These are phyloP conservation scores for Delphinapterus leucas DNA, from an alignment of 2,113 vertebrate species.

Conservation along the genomic window DNA sequence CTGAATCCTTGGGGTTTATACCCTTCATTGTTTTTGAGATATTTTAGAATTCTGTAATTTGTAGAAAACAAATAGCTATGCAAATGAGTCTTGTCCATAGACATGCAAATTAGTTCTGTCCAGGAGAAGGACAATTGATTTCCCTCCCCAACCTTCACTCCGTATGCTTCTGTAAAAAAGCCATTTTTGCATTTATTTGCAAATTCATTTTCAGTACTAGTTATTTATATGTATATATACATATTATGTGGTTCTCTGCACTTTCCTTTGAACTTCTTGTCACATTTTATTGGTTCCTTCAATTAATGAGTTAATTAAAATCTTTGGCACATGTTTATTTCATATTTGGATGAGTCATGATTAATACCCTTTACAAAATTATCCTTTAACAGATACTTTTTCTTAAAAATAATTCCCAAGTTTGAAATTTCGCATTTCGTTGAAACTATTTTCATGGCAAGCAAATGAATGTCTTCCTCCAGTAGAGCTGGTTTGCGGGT, in stretches of 20 bases:
- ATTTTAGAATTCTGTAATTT: slow-evolving; percentile 1
- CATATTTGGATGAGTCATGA: neutral
- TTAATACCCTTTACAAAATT: neutral
- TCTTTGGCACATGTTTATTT: neutral
- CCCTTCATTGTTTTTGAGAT: neutral
- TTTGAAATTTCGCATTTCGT: neutral
- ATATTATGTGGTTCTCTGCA: neutral
- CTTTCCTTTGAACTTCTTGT: slow-evolving; percentile 26
- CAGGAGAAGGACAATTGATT: neutral
- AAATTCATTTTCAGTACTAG: neutral
- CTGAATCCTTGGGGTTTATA: neutral
- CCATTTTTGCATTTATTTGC: neutral
- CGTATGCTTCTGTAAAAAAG: neutral
- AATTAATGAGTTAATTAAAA: slow-evolving; percentile 41
- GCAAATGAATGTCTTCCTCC: neutral
- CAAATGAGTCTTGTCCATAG: neutral
- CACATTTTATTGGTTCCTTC: neutral
- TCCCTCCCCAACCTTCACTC: neutral
- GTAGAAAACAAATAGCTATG: neutral
- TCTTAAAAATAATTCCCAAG: slow-evolving; percentile 34
- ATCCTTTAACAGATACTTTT: neutral
- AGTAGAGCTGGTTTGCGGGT: neutral
- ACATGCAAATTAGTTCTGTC: slow-evolving; percentile 25
- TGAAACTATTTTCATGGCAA: neutral
- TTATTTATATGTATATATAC: neutral